Conservation (phyloP, 2,797 vertebrate species). For the Cryptoblepharus egeriae region DNA sequence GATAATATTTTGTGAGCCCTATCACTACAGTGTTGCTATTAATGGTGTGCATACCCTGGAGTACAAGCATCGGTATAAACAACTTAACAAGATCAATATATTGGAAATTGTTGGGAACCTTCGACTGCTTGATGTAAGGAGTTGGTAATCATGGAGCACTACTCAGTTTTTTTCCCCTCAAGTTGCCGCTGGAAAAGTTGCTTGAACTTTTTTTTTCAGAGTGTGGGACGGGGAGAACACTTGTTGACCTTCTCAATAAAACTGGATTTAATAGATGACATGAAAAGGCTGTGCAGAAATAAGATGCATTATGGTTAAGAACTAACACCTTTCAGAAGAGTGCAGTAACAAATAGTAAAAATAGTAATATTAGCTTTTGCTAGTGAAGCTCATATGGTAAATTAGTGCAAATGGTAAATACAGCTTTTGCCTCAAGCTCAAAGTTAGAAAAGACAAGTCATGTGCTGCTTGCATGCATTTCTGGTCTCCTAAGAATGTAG, state of each 20-base stretch:
- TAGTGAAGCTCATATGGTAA: not conserved
- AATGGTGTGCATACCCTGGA: conserved; percentile 88
- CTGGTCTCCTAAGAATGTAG: not conserved
- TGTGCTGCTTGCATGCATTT: too few relatives aligned
- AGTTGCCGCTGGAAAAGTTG: conserved; percentile 20
- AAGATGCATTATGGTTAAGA: not conserved
- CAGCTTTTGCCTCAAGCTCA: too few relatives aligned
- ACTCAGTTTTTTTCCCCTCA: not conserved
- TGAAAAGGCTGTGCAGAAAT: not conserved
- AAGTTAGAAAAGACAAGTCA: too few relatives aligned
- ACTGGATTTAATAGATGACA: not conserved
- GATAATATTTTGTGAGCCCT: conserved; percentile 84
- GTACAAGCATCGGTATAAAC: conserved; percentile 89
- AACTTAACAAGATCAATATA: conserved; percentile 79
- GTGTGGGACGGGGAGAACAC: not conserved
- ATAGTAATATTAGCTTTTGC: not conserved
- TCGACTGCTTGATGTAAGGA: conserved; percentile 78
- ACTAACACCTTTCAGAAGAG: too few relatives aligned
- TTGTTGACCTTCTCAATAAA: not conserved
- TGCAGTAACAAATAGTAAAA: not conserved
- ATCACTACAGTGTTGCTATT: conserved; percentile 86
- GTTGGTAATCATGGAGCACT: conserved; percentile 76
- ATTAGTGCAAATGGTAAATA: too few relatives aligned
- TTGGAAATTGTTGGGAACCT: conserved; percentile 85
- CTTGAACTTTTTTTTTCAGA: not conserved